Conservation (phyloP, 2,888 invertebrate genomes). For the Pollenia labialis region DNA sequence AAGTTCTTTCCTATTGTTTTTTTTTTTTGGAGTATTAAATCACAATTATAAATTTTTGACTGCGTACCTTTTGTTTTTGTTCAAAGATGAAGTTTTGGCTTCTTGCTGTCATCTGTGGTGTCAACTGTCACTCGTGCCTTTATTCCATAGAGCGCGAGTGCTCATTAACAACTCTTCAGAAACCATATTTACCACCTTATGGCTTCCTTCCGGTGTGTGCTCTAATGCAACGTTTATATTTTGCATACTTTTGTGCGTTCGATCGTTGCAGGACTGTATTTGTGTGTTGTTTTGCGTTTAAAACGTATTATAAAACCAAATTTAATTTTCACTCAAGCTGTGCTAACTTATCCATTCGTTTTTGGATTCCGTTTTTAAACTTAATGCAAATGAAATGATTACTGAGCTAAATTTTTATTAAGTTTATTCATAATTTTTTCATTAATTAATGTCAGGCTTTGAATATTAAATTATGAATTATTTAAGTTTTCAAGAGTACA, state of each 20-base stretch:
- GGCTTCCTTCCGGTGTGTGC: conserved; percentile 70
- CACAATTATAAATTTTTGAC: conserved; percentile 46
- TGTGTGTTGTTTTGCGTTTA: conserved; percentile 24
- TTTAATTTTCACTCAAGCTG: conserved; percentile 82
- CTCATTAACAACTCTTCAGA: conserved; percentile 70
- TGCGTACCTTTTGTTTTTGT: conserved; percentile 67
- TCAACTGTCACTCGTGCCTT: conserved; percentile 75
- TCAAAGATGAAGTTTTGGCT: conserved; percentile 64
- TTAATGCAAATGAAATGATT: conserved; percentile 37
- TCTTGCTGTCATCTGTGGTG: conserved; percentile 74
- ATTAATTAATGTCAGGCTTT: conserved; percentile 3
- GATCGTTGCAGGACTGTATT: conserved; percentile 52
- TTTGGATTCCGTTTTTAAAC: conserved; percentile 61
- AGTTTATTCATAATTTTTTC: conserved; percentile 5
- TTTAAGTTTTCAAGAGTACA: background rate
- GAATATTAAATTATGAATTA: background rate
- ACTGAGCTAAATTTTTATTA: conserved; percentile 25
- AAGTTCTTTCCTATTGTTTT: conserved; percentile 30
- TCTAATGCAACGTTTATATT: conserved; percentile 24
- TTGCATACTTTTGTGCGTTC: conserved; percentile 53
- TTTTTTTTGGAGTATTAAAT: background rate
- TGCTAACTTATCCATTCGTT: conserved; percentile 75
- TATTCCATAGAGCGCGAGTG: conserved; percentile 64
- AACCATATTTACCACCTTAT: conserved; percentile 59
- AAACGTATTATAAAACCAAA: conserved; percentile 81